Conservation (phyloP, 1,140 invertebrate genomes). For the Plodia interpunctella region DNA sequence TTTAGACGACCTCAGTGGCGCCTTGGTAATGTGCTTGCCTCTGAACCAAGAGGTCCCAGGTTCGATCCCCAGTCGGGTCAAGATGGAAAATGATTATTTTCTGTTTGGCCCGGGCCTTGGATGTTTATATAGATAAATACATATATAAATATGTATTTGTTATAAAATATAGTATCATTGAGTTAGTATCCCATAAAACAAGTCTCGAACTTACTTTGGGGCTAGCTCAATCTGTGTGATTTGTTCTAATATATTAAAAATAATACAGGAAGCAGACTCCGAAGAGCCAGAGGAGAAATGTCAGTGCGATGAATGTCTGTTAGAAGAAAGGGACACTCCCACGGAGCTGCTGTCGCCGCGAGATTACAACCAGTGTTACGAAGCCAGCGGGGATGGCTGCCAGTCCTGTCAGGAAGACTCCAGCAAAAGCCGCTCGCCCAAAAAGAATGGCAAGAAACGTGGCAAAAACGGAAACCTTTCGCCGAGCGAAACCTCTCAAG, state of each 20-base stretch:
- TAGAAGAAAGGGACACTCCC: constrained; percentile 63
- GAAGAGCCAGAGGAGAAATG: constrained; percentile 72
- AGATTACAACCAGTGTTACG: constrained; percentile 49
- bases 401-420: constrained; percentile 59
- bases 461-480: constrained; percentile 76
- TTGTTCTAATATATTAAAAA: background rate
- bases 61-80: too few species aligned
- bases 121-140: too few species aligned
- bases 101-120: too few species aligned
- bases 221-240: too few species aligned
- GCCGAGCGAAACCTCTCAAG: constrained; percentile 84
- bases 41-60: too few species aligned
- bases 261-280: constrained; percentile 58
- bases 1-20: too few species aligned
- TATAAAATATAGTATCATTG: too few species aligned
- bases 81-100: too few species aligned
- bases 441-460: constrained; percentile 48
- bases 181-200: too few species aligned
- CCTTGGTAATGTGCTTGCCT: too few species aligned
- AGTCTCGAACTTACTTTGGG: too few species aligned
- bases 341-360: constrained; percentile 57
- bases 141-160: too few species aligned
- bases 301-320: constrained; percentile 64
- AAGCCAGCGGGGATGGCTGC: constrained; percentile 50
- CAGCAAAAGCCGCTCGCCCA: constrained; percentile 45